Evolutionary conservation across 1,140 invertebrate species (phyloP), one percentile per base, ranked within the genome.

Genomic region (Drosophila kanapiae): DNA sequence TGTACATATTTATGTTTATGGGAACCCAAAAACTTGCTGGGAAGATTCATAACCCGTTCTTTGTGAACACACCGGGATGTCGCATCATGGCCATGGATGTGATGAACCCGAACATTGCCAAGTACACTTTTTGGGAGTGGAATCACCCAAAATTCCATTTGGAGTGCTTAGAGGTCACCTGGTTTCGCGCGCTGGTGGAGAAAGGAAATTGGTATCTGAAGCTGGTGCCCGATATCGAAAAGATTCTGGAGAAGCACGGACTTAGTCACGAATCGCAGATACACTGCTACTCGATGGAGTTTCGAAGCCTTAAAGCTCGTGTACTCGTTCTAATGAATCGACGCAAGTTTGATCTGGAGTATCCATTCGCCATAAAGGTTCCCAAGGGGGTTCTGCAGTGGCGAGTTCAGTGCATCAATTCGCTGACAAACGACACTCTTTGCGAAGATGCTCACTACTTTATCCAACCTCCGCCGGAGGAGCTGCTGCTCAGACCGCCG

Each of bases 41-140:
- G 1, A 43, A 60, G 23, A 43, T 77, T n/a, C 43, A 33, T 0
- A 63, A 79, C 10, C 37, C 75, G 1, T 78, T 61, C 45, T 78
- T 79, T 27, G 67, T 79, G 11, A 78, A 79, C 56, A 54, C 38
- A 9, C 23, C 31, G 0, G 77, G 77, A 10, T 79, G 77, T 35
- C 38, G 54, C 2, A 77, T 79, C 7, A 38, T 48, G 9, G 54
- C 75, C 13, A 42, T 71, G 67, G 65, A 78, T 64, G 60, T 72
- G 35, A 78, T 60, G 48, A 77, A 64, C 10, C 58, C 57, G 1
- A 23, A n/a, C 0, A 79, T 77, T 10, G 18, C 33, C 4, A 27
- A 53, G 5, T 56, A 40, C 27, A 64, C 56, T 4, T 2, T 45
- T 0, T 27, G 40, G 23, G 65, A 69, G 37, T 51, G 37, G 60